These are phyloP conservation scores for Antechinus stuartii DNA, from an alignment of 2,113 vertebrate species.

Conservation along the genomic window DNA sequence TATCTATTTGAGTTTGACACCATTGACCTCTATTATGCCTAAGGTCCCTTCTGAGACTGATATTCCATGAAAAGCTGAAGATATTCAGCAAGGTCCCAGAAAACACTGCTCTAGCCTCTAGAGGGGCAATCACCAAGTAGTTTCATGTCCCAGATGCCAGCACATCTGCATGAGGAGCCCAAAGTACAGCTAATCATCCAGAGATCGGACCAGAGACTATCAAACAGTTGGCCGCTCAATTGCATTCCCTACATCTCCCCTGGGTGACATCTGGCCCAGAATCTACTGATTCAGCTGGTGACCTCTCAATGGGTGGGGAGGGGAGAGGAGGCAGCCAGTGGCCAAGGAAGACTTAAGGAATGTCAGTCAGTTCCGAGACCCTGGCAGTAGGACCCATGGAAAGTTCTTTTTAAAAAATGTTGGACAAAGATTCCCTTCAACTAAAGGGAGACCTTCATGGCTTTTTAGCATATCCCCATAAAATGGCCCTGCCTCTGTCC, in stretches of 20 bases:
- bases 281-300: background rate
- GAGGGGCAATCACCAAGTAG: background rate
- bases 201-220: background rate
- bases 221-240: background rate
- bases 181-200: background rate
- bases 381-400: accelerated
- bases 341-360: background rate
- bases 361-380: accelerated
- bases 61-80: background rate
- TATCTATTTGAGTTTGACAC: background rate
- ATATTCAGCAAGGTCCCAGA: background rate
- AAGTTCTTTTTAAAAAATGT: background rate
- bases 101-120: background rate
- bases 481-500: background rate
- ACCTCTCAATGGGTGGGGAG: background rate
- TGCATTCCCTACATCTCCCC: background rate
- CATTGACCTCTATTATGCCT: background rate
- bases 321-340: accelerated
- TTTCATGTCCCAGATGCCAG: background rate
- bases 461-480: background rate
- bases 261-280: accelerated
- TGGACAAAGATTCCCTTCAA: background rate
- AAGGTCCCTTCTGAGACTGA: background rate
- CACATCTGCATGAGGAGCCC: background rate
- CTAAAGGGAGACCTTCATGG: background rate